A percentile compares a stretch with the other conserved stretches of the same genome.
Evolutionary conservation across 2,888 invertebrate species (phyloP).

Genomic region (Leucoma salicis): DNA sequence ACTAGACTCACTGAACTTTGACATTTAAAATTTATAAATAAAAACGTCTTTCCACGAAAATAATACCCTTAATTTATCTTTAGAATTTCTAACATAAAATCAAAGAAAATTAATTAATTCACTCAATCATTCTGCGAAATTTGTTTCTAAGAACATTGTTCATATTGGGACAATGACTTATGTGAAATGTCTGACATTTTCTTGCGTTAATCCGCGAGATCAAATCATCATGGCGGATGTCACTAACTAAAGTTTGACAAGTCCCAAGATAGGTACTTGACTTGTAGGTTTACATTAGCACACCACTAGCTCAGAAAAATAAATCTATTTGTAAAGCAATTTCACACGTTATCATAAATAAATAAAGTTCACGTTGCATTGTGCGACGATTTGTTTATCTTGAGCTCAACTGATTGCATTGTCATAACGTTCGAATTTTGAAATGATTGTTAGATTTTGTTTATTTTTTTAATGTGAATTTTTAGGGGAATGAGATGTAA

Average conservation of each 20-base stretch:
- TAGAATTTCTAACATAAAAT: neutral
- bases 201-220: slow-evolving; percentile 60
- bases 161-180: slow-evolving; percentile 55
- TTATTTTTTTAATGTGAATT: slow-evolving; percentile 5
- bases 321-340: slow-evolving; percentile 5
- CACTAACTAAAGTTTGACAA: slow-evolving; percentile 64
- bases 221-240: slow-evolving; percentile 63
- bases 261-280: slow-evolving; percentile 60
- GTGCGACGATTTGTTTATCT: slow-evolving; percentile 13
- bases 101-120: slow-evolving; percentile 9
- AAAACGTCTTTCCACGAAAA: neutral
- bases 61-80: neutral
- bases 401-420: slow-evolving; percentile 33
- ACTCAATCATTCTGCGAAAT: slow-evolving; percentile 31
- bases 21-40: neutral
- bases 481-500: too few relatives aligned
- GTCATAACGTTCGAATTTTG: slow-evolving; percentile 34
- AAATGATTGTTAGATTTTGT: slow-evolving; percentile 21
- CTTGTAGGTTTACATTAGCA: slow-evolving; percentile 58
- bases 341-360: neutral
- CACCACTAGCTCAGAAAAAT: slow-evolving; percentile 43
- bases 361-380: slow-evolving; percentile 11
- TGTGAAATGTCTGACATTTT: slow-evolving; percentile 52
- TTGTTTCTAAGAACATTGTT: slow-evolving; percentile 37
- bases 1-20: neutral